Base-by-base conservation (phyloP, 2,888 invertebrate genomes). In the Oxystoma pomonae region DNA sequence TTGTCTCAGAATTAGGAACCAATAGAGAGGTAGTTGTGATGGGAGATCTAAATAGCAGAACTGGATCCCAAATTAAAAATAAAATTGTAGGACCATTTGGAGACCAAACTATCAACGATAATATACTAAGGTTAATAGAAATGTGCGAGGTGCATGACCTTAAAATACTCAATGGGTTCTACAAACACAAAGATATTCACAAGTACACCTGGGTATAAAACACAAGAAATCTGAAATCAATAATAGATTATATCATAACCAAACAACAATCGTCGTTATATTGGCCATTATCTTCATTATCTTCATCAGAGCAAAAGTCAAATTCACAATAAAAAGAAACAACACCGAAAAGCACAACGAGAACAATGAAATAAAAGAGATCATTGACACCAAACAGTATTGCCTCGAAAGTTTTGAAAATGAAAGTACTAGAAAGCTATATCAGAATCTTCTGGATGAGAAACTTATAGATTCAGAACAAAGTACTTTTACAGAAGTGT, bases 171-270 rank as follows among this genome's bases (percentile, higher is more conserved):
- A 3, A 35, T 12, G 35, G 12, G 5, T 57, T 56, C 21, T 63
- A 20, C 12, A 55, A 19, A 16, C 60, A 63, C 49, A n/a, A 2
- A 35, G 18, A 20, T 2, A 63, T 64, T 16, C 61, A 61, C 19
- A 61, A 52, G 18, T 61, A 60, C 21, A 64, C 64, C 16, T 64
- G 64, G 61, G 21, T 55, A 9, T 58, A 61, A 49, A 20, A 55
- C 1, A 20, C 49, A 9, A 22, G 55, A 35, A 57, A 56, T 9
- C 16, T 63, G 1, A 1, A 16, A 19, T 63, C 53, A 1, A 63
- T 60, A 1, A 60, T 63, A 18, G 63, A 59, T 50, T 55, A 55
- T 55, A 20, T 55, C 5, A 57, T 57, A 1, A 9, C 5, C 1
- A 56, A 50, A 5, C 59, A 53, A 35, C n/a, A n/a, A n/a, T n/a